phyloP scores from a whole-genome alignment of 2,888 invertebrate species.

The Melieria omissa region DNA sequence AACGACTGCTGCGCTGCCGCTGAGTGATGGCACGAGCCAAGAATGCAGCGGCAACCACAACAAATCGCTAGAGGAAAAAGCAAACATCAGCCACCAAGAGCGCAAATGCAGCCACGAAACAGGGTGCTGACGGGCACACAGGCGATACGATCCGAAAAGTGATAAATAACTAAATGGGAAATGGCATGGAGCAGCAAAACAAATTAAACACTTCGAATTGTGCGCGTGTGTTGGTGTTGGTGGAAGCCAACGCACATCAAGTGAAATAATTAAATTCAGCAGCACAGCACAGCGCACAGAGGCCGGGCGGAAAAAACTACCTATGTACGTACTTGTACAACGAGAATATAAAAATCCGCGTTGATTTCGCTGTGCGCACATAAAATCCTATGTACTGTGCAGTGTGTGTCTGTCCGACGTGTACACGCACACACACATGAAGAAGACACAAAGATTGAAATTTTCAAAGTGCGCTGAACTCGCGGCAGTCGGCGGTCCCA shows the following conservation, averaged over 20 bases:
- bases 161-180: too few relatives aligned
- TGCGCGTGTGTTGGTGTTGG: neutral
- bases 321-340: slow-evolving; percentile 2
- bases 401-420: neutral
- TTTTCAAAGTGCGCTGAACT: slow-evolving; percentile 55
- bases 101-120: neutral
- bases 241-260: slow-evolving; percentile 11
- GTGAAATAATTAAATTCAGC: neutral
- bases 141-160: too few relatives aligned
- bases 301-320: neutral
- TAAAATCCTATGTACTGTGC: neutral
- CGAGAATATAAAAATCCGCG: neutral
- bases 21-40: slow-evolving; percentile 34
- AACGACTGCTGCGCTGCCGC: slow-evolving; percentile 3
- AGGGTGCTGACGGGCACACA: slow-evolving; percentile 13
- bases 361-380: neutral
- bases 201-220: neutral
- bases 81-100: neutral
- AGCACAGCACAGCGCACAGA: neutral
- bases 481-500: slow-evolving; percentile 14
- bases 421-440: neutral
- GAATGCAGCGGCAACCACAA: slow-evolving; percentile 9
- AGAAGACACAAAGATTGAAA: neutral
- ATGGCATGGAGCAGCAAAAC: too few relatives aligned
- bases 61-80: neutral